phyloP scores from a whole-genome alignment of 2,113 vertebrate species.

The Heterocephalus glaber region DNA sequence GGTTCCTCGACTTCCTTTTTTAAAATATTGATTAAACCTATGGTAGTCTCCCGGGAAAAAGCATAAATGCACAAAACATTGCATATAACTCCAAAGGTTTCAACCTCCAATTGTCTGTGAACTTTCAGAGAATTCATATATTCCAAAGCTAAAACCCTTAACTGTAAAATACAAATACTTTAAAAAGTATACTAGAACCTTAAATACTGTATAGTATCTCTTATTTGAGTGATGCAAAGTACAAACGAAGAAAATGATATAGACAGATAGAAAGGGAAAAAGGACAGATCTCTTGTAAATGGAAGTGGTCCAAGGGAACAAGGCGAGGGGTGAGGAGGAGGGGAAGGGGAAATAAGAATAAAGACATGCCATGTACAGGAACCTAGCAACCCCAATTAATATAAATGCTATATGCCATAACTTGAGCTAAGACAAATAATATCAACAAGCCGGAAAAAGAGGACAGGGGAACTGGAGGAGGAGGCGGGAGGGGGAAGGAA shows the following conservation, averaged over 20 bases:
- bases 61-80: constrained; percentile 18
- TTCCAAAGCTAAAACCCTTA: neutral
- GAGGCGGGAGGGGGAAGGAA: neutral
- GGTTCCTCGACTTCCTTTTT: neutral
- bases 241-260: too few relatives aligned
- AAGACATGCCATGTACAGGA: neutral
- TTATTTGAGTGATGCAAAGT: neutral
- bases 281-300: neutral
- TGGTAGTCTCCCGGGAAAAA: neutral
- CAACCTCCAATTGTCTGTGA: neutral
- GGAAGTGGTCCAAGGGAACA: neutral
- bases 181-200: neutral
- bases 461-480: neutral
- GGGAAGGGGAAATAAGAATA: neutral
- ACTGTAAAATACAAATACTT: neutral
- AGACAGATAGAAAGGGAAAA: neutral
- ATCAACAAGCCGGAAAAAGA: neutral
- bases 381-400: neutral
- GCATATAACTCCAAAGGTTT: neutral
- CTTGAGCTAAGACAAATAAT: neutral
- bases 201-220: neutral
- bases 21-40: neutral
- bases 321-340: too few relatives aligned
- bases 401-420: neutral
- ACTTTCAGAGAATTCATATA: neutral